A percentile compares a stretch with the other conserved stretches of the same genome.
Evolutionary conservation across 2,113 vertebrate genomes (phyloP).

Genomic region (Erinaceus europaeus): DNA sequence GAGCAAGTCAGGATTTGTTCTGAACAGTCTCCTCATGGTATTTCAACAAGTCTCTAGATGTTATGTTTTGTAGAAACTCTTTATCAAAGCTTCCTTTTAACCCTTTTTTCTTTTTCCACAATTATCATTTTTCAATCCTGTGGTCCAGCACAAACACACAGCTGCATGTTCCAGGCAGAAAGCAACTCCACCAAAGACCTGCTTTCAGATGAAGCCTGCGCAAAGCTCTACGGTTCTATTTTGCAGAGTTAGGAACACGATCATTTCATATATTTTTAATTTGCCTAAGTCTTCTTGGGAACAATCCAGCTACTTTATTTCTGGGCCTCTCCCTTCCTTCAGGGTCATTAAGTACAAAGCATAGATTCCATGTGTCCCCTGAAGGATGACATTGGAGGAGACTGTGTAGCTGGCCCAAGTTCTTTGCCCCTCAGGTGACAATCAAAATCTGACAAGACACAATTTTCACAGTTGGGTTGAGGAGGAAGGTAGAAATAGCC

Average conservation of each 20-base stretch:
- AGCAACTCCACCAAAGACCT: not conserved
- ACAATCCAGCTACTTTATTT: constrained; percentile 24
- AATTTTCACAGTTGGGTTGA: too few species aligned
- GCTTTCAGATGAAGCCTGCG: constrained; percentile 44
- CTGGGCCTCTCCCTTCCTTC: too few species aligned
- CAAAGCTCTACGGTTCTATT: not conserved
- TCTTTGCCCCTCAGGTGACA: too few species aligned
- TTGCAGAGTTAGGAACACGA: constrained; percentile 21
- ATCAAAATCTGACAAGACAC: too few species aligned
- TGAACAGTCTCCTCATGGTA: not conserved
- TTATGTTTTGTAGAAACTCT: not conserved
- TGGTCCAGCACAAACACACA: not conserved
- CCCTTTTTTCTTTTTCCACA: not conserved
- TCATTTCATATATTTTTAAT: constrained; percentile 30
- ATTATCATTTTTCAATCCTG: not conserved
- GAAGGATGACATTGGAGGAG: too few species aligned
- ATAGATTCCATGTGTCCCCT: too few species aligned
- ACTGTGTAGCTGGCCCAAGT: too few species aligned
- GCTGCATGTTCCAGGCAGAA: not conserved
- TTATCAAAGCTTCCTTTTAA: not conserved
- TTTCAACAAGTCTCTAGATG: not conserved
- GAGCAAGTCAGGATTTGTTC: too few species aligned
- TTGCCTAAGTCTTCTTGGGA: not conserved
- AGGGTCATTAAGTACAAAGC: too few species aligned
- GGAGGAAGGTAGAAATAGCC: too few species aligned